A percentile compares a stretch with the other conserved stretches of the same genome.
phyloP scores from a whole-genome alignment of 2,113 vertebrate species.

The Proterorhinus semilunaris region DNA sequence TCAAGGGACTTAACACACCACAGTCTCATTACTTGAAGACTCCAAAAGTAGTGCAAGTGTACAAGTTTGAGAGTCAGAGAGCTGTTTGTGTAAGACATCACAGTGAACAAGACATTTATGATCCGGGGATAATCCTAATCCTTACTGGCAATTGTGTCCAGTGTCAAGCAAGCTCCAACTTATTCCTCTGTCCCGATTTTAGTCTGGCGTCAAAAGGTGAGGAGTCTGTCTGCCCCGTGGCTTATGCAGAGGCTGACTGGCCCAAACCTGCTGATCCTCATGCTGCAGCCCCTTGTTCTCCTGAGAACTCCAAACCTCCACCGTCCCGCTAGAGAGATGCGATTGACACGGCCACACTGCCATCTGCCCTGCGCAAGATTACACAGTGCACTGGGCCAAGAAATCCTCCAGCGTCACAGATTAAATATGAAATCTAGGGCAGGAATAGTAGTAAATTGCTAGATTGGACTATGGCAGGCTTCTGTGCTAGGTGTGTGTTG shows the following conservation, averaged over 20 bases:
- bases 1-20: background rate
- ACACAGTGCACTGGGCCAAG: conserved; percentile 65
- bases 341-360: conserved; percentile 57
- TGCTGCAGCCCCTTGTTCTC: conserved; percentile 8
- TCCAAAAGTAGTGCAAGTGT: conserved; percentile 9
- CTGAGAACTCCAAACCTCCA: conserved; percentile 44
- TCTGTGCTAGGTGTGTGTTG: conserved; percentile 4
- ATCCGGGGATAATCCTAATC: conserved; percentile 54
- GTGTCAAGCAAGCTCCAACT: conserved; percentile 30
- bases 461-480: conserved; percentile 28
- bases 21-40: background rate
- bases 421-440: conserved; percentile 78
- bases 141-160: conserved; percentile 37
- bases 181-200: conserved; percentile 33
- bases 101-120: conserved; percentile 19
- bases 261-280: conserved; percentile 50
- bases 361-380: conserved; percentile 73
- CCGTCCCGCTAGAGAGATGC: conserved; percentile 59
- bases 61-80: conserved; percentile 4
- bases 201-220: conserved; percentile 32
- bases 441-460: conserved; percentile 52
- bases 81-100: conserved; percentile 20
- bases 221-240: conserved; percentile 21
- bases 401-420: conserved; percentile 65
- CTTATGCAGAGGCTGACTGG: conserved; percentile 26